Conservation (phyloP, 2,797 vertebrate species). For the Sebastolobus altivelis region DNA sequence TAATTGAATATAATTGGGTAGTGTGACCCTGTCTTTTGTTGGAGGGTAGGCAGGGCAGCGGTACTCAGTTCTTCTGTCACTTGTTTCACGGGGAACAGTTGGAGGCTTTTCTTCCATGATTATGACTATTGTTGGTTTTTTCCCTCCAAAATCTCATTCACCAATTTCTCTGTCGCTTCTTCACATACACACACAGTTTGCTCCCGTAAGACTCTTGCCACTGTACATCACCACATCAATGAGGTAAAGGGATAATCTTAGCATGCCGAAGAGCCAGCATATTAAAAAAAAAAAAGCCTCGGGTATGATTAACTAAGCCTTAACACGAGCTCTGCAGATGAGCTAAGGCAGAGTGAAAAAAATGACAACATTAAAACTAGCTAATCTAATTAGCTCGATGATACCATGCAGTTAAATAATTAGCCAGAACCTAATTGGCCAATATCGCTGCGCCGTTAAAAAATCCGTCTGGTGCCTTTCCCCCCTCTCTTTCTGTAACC, state of each 20-base stretch:
- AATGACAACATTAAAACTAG: constrained; percentile 63
- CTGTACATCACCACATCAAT: constrained; percentile 50
- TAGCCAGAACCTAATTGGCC: constrained; percentile 68
- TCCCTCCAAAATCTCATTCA: neutral
- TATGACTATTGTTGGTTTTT: neutral
- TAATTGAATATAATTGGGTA: constrained; percentile 72
- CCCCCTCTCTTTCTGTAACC: constrained; percentile 49
- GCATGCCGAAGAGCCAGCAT: constrained; percentile 36
- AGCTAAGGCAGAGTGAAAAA: constrained; percentile 40
- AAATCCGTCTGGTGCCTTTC: constrained; percentile 17
- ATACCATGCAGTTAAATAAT: constrained; percentile 76
- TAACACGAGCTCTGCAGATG: constrained; percentile 45
- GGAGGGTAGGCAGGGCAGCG: constrained; percentile 16
- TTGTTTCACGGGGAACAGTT: constrained; percentile 35
- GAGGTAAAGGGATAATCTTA: constrained; percentile 65
- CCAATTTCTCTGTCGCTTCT: neutral
- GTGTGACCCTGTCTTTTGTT: constrained; percentile 64
- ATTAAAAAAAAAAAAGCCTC: constrained; percentile 34
- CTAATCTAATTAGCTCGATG: constrained; percentile 71
- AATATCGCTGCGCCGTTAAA: constrained; percentile 56
- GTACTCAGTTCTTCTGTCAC: constrained; percentile 27
- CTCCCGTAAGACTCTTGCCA: constrained; percentile 22
- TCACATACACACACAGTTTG: constrained; percentile 3
- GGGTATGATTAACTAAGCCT: constrained; percentile 64
- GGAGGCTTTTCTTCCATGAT: constrained; percentile 8